Percentiles rank a stretch among this genome's conserved stretches.
These are phyloP conservation scores for Mormyrus hasselquistii DNA, from an alignment of 2,797 vertebrate species.

Conservation along the genomic window DNA sequence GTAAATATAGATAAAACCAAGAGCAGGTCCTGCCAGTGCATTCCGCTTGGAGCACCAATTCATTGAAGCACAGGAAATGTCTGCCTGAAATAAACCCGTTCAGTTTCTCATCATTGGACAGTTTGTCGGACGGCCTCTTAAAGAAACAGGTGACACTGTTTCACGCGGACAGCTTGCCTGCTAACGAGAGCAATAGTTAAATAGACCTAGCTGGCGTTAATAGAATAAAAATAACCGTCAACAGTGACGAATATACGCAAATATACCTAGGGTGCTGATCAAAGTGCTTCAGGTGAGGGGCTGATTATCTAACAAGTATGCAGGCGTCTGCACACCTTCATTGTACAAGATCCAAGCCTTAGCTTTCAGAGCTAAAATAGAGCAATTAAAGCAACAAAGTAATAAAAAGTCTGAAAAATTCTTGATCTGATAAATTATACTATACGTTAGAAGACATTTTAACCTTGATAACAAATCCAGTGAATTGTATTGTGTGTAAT, in stretches of 20 bases:
- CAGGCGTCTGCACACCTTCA: not conserved
- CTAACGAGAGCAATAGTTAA: not conserved
- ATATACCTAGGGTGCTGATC: not conserved
- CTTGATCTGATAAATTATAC: not conserved
- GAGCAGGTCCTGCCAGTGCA: not conserved
- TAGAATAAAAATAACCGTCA: not conserved
- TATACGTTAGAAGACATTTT: not conserved
- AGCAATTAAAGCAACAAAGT: not conserved
- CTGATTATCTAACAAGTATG: not conserved
- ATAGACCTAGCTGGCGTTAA: not conserved
- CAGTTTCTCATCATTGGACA: constrained; percentile 12
- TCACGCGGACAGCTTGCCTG: not conserved
- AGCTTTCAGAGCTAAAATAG: not conserved
- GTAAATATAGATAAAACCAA: not conserved
- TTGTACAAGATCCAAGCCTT: not conserved
- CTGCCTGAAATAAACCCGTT: constrained; percentile 16
- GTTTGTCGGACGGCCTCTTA: constrained; percentile 14
- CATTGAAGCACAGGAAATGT: constrained; percentile 17
- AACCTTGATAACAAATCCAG: not conserved
- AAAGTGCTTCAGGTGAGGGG: not conserved
- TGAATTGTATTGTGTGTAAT: not conserved
- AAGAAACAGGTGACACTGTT: constrained; percentile 4
- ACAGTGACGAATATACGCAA: not conserved
- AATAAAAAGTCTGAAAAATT: not conserved
- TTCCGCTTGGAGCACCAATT: not conserved